Conservation (phyloP, 2,888 invertebrate genomes). For the Andrena marginata region DNA sequence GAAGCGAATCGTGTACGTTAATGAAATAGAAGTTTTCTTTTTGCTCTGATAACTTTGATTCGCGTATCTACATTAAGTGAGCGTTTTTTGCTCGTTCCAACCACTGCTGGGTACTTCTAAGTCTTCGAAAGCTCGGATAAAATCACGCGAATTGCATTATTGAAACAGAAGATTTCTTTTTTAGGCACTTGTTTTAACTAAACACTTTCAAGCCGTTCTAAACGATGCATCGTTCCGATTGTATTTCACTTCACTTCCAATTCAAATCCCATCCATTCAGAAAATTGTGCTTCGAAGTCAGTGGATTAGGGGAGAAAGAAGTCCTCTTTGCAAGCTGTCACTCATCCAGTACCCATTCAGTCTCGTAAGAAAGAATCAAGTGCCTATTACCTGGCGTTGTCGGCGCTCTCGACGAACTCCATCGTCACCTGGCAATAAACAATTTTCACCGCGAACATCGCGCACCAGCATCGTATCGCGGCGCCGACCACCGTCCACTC, state of each 20-base stretch:
- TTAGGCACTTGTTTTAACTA: no score
- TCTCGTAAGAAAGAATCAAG: neutral
- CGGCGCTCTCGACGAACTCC: constrained; percentile 76
- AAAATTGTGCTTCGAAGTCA: no score
- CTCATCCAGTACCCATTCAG: neutral
- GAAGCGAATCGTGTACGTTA: neutral
- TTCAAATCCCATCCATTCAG: no score
- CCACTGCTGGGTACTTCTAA: neutral
- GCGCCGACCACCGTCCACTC: constrained; percentile 23
- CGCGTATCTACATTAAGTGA: neutral
- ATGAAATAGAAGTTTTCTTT: constrained; percentile 7
- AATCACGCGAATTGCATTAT: neutral
- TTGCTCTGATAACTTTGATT: neutral
- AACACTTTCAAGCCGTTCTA: no score
- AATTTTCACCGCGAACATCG: constrained; percentile 82
- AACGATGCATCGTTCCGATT: no score
- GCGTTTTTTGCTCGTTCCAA: neutral
- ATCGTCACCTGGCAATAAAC: constrained; percentile 83
- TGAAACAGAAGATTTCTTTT: neutral
- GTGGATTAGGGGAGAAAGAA: no score
- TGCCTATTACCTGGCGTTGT: constrained; percentile 52
- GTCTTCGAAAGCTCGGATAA: neutral
- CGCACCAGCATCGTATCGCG: constrained; percentile 37
- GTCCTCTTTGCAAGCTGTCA: neutral
- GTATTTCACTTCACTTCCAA: no score